Percentiles rank a stretch among this genome's conserved stretches.
These are phyloP conservation scores for Rhinoraja longicauda DNA, from an alignment of 2,797 vertebrate species.

Conservation along the genomic window DNA sequence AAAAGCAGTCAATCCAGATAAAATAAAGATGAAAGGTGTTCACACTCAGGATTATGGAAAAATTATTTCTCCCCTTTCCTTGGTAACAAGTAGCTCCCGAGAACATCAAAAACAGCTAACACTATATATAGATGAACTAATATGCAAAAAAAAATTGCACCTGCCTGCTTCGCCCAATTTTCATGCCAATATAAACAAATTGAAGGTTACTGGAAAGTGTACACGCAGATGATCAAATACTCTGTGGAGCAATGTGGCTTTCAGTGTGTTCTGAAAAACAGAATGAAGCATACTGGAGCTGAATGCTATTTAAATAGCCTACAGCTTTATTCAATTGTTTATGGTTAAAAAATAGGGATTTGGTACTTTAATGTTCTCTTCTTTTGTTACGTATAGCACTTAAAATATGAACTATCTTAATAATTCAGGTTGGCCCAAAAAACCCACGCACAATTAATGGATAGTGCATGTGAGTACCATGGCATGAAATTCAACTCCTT, in stretches of 20 bases:
- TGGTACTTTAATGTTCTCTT: neutral
- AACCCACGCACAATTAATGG: neutral
- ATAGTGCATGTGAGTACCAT: neutral
- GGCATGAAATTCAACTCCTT: neutral
- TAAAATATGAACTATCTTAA: neutral
- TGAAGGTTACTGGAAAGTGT: constrained; percentile 24
- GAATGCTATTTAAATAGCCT: neutral
- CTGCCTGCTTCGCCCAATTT: constrained; percentile 12
- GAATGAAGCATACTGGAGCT: neutral
- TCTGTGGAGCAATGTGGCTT: neutral
- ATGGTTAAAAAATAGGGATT: too few species aligned
- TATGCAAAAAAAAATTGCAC: neutral
- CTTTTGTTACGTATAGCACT: neutral
- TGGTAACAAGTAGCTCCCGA: neutral
- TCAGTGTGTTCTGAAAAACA: neutral
- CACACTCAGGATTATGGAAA: neutral
- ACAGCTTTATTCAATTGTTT: neutral
- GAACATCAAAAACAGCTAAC: constrained; percentile 17
- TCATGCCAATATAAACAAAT: constrained; percentile 19
- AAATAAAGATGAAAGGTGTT: neutral
- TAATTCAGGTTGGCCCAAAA: neutral
- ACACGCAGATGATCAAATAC: constrained; percentile 23
- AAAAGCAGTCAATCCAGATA: neutral
- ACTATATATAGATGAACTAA: neutral
- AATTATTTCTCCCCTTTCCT: neutral